Evolutionary conservation across 2,113 vertebrate genomes (phyloP), one percentile per base, ranked within the genome.

Genomic region (Hippocampus comes): DNA sequence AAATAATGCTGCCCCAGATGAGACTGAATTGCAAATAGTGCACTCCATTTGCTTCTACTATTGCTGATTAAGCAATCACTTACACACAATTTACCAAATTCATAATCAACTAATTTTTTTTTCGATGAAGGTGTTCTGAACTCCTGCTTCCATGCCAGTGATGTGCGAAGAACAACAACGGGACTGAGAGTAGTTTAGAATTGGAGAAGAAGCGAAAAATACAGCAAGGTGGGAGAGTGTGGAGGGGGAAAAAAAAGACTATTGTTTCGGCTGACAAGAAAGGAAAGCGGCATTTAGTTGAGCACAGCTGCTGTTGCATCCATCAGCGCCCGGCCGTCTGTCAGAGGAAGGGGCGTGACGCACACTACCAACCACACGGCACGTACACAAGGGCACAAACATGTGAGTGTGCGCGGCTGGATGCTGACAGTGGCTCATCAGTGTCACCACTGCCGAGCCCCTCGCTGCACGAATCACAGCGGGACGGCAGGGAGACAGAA

Each of bases 401-500:
- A 78, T 51, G 72, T 20, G 61, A 55, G 60, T 69, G 69, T 56
- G 30, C 76, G 68, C 67, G 42, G 78, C 80, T 86, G 70, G 78
- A 88, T 78, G 80, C 79, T 80, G 82, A 79, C 67, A 76, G 76
- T 61, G 78, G 60, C 84, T 85, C 87, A 84, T 86, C 85, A 86
- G 78, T 89, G 88, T 85, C 86, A 85, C 60, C 49, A 65, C 7
- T 73, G 71, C 74, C 15, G 59, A 81, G 80, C 76, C 74, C 74
- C 77, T 76, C 5, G 18, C 80, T 76, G 84, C 77, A 86, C 83
- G 78, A 79, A 77, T 78, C 85, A n/a, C 88, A 86, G 84, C 78
- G 68, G 83, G 86, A 74, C 71, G 9, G 72, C 68, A 61, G 78
- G 81, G 59, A 64, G 63, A 79, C 48, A 69, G 77, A 68, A 74